Percentiles rank a stretch among this genome's conserved stretches.
phyloP scores from a whole-genome alignment of 2,113 vertebrate genomes.

The Ceratotherium simum region DNA sequence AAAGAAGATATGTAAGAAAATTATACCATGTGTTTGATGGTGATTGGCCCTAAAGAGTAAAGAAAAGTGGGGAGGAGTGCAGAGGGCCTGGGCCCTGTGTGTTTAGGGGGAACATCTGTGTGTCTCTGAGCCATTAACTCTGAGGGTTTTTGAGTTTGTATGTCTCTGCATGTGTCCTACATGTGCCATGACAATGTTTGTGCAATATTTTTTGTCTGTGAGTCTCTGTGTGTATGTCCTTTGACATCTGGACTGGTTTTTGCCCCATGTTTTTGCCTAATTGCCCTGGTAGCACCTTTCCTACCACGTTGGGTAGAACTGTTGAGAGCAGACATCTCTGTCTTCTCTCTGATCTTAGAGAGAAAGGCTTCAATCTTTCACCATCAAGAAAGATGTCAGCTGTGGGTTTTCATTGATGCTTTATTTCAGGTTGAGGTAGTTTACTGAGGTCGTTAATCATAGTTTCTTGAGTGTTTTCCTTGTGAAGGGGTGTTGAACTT shows the following conservation, averaged over 20 bases:
- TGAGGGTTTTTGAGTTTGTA: not conserved
- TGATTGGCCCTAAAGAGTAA: not conserved
- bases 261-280: not conserved
- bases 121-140: not conserved
- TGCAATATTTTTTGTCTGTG: not conserved
- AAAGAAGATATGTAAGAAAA: not conserved
- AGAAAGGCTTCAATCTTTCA: not conserved
- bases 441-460: not conserved
- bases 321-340: too few relatives aligned
- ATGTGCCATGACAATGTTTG: not conserved
- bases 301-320: not conserved
- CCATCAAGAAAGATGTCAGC: not conserved
- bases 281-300: not conserved
- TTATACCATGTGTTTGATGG: not conserved
- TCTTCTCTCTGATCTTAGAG: too few relatives aligned
- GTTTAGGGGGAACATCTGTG: not conserved
- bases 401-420: not conserved
- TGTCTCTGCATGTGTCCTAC: not conserved
- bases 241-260: not conserved
- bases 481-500: not conserved
- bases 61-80: too few relatives aligned
- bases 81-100: too few relatives aligned
- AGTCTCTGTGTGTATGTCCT: not conserved
- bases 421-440: not conserved
- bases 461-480: not conserved